Base-by-base conservation (phyloP, 2,797 vertebrate genomes). In the Spea hammondii region DNA sequence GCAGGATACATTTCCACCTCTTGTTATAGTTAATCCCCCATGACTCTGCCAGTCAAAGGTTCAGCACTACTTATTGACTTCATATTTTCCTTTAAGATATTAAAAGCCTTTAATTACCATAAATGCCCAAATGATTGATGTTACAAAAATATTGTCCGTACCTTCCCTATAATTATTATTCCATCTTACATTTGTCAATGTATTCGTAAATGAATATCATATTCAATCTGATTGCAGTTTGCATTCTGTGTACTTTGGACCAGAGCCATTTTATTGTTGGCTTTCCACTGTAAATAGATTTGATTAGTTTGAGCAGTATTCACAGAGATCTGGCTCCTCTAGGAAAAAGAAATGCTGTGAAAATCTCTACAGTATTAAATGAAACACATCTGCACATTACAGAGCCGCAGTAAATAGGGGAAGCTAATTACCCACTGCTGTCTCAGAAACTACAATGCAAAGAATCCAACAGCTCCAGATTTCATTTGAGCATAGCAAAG, bases 271-370 rank as follows among this genome's bases (percentile, higher is more conserved):
- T 72, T 66, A 62, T 17, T 79, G 64, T 65, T 67, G 73, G 68
- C 68, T 71, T 76, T 64, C 49, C 66, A 64, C 46, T 72, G 79
- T 72, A 72, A 81, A 72, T 66, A 55, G 53, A 76, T 76, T 76
- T 81, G 74, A 81, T 76, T 81, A 67, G 74, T 72, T 45, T 81
- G 69, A 76, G 74, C 62, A 72, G 79, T 75, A 17, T 72, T 81
- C 60, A 76, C 57, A 76, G 69, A 67, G 12, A 67, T 67, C 66
- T 76, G 79, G 70, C 68, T 76, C 75, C 74, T 74, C 49, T 51
- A 59, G 73, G 79, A 70, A 65, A 75, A 76, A 45, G 71, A 76
- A 74, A 47, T 75, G 66, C 57, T 74, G 66, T 74, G 53, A 66
- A 71, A 74, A 74, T 75, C 67, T 70, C 72, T 70, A 66, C 72